Base-by-base conservation (phyloP, 2,888 invertebrate species). In the Lingula anatina region DNA sequence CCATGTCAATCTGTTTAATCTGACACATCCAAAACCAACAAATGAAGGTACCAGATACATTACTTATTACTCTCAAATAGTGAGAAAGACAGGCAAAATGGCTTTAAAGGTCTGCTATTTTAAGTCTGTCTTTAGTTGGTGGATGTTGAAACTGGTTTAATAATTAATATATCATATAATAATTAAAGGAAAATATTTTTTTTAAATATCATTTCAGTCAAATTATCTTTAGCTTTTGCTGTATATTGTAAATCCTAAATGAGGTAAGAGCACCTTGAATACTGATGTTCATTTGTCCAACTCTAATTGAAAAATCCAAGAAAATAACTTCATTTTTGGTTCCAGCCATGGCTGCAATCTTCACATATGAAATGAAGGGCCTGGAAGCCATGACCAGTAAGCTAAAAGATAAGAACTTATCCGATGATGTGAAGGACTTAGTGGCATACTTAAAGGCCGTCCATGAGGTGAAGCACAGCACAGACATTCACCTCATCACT, bases 1-100 rank as follows among this genome's bases (percentile, higher is more conserved):
- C 0, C 88, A 89, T 69, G 85, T 84, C 62, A 88, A 87, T 64
- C 79, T 89, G 21, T 76, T 83, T 81, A 67, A 79, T 49, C 56
- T 71, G 36, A 61, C 61, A 20, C 68, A 72, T 49, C 60, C 65
- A 40, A 65, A 64, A 46, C 62, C 69, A 21, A 53, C 51, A 36
- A 66, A 65, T 52, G 64, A 68, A 47, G 68, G 75, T 75, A 57
- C n/a, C n/a, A n/a, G n/a, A n/a, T n/a, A n/a, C n/a, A n/a, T n/a
- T n/a, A n/a, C n/a, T n/a, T n/a, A n/a, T n/a, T n/a, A n/a, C n/a
- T n/a, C n/a, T n/a, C n/a, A n/a, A n/a, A n/a, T n/a, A n/a, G n/a
- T n/a, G n/a, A n/a, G n/a, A n/a, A n/a, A n/a, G n/a, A n/a, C n/a
- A n/a, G n/a, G n/a, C n/a, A n/a, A n/a, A n/a, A n/a, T n/a, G n/a